These are phyloP conservation scores for Lophotis ruficrista DNA, from an alignment of 2,113 vertebrate genomes.

Conservation along the genomic window DNA sequence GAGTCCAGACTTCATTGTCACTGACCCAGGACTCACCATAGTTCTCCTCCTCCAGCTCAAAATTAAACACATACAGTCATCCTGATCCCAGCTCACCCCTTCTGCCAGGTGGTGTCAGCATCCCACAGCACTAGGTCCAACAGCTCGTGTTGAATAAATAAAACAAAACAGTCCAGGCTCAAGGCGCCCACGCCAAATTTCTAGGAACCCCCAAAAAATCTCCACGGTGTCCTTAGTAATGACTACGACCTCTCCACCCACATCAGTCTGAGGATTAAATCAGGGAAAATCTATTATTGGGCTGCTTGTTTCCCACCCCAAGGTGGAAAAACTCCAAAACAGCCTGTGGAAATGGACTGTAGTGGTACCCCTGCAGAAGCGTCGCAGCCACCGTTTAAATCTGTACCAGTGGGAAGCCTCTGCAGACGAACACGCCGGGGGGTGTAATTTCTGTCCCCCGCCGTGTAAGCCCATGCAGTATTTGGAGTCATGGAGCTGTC, in stretches of 20 bases:
- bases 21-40: constrained; percentile 47
- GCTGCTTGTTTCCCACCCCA: background rate
- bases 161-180: background rate
- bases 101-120: constrained; percentile 56
- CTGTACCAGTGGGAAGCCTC: background rate
- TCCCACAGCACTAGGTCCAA: background rate
- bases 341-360: background rate
- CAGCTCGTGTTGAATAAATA: background rate
- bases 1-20: constrained; percentile 61
- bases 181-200: accelerated
- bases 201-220: background rate
- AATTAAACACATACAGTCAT: constrained; percentile 28
- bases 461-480: accelerated
- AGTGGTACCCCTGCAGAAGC: background rate
- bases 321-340: accelerated
- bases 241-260: background rate
- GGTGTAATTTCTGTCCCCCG: background rate
- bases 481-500: background rate
- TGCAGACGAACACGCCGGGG: background rate
- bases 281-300: background rate
- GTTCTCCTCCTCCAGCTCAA: constrained; percentile 45
- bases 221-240: background rate
- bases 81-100: background rate
- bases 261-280: background rate
- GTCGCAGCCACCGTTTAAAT: no score